Base-by-base conservation (phyloP, 2,888 invertebrate species). In the Alloscopus bannaensis region DNA sequence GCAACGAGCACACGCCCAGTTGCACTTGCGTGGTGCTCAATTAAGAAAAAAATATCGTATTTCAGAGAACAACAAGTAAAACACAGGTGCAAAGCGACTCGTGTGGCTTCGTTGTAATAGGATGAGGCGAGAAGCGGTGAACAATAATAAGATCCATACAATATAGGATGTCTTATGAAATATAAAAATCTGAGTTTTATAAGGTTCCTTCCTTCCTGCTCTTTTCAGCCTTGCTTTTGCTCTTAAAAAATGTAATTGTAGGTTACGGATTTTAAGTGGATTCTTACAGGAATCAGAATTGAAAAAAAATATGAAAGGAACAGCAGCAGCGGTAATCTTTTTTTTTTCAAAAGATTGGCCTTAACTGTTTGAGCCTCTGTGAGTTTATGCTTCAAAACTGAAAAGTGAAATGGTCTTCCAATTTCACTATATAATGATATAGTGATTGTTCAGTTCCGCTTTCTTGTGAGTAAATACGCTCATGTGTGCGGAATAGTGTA, bases 21-120 rank as follows among this genome's bases (percentile, higher is more conserved):
- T 57, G 45, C 77, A 60, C 50, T 62, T 76, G 69, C 76, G 62
- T 52, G n/a, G n/a, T 68, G 60, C 50, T 66, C 76, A 68, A 20
- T 24, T 55, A 8, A 16, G 28, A 26, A n/a, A 16, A 3, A 16
- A 45, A 18, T 16, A 45, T 45, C n/a, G 45, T 45, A 45, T 11
- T 16, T 11, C 13, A 45, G 6, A 13, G 36, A 45, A 45, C n/a
- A n/a, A n/a, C n/a, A n/a, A n/a, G n/a, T n/a, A n/a, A n/a, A n/a
- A n/a, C n/a, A n/a, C n/a, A n/a, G n/a, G n/a, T n/a, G n/a, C n/a
- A n/a, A n/a, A n/a, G n/a, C n/a, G n/a, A n/a, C n/a, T n/a, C n/a
- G n/a, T n/a, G n/a, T n/a, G n/a, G n/a, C n/a, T n/a, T n/a, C n/a
- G n/a, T n/a, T n/a, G n/a, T n/a, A n/a, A n/a, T n/a, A n/a, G n/a